phyloP scores from a whole-genome alignment of 2,797 vertebrate genomes.

The Vireo griseus region DNA sequence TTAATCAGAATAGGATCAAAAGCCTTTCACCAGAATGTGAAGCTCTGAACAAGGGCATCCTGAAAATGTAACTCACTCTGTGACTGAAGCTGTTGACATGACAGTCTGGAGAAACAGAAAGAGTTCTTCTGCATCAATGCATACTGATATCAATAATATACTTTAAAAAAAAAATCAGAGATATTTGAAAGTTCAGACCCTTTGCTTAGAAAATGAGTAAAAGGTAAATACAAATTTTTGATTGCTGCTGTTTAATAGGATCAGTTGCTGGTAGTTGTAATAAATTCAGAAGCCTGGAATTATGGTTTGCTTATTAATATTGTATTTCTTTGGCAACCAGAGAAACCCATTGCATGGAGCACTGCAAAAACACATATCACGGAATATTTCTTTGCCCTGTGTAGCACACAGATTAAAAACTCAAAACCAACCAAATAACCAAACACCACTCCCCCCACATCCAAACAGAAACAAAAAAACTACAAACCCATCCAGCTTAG shows the following conservation, averaged over 20 bases:
- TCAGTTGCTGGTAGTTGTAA: neutral
- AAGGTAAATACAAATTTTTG: neutral
- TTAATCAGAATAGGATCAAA: neutral
- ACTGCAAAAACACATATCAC: neutral
- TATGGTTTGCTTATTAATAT: neutral
- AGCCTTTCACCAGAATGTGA: neutral
- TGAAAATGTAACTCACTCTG: neutral
- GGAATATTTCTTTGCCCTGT: neutral
- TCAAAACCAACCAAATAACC: neutral
- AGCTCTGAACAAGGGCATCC: neutral
- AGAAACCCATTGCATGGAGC: neutral
- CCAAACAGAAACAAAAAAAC: neutral
- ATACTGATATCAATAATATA: neutral
- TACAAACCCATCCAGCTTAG: neutral
- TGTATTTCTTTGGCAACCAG: neutral
- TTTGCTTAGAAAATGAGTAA: neutral
- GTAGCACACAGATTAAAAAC: neutral
- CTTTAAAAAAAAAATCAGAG: neutral
- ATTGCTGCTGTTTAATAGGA: neutral
- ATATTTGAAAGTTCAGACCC: neutral
- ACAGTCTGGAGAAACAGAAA: neutral
- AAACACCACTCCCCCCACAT: rapidly evolving
- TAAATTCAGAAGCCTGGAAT: neutral
- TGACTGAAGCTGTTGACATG: neutral
- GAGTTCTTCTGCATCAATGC: neutral